Evolutionary conservation across 1,140 invertebrate genomes (phyloP).

Genomic region (Papilio machaon): DNA sequence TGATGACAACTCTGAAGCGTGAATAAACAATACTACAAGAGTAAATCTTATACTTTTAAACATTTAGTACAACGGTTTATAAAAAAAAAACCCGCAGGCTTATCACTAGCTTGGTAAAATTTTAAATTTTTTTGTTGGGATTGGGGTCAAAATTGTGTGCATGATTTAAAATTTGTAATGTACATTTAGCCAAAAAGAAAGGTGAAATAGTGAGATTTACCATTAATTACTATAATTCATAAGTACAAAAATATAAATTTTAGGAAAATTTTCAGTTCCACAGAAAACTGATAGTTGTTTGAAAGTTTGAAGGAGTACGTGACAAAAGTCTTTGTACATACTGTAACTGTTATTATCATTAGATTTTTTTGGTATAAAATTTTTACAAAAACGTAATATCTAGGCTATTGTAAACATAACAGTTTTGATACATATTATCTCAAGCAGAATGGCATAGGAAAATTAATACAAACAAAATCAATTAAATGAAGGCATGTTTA

Average conservation of each 20-base stretch:
- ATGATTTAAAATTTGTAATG: too few species aligned
- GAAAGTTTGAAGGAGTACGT: background rate
- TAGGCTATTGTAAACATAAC: background rate
- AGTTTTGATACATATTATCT: background rate
- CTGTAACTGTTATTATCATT: background rate
- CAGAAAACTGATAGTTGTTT: slow-evolving; percentile 14
- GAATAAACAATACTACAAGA: slow-evolving; percentile 30
- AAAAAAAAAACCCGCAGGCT: too few species aligned
- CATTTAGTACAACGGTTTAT: background rate
- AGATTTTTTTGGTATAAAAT: background rate
- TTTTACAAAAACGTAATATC: background rate
- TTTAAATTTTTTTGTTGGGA: background rate
- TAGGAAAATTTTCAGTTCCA: background rate
- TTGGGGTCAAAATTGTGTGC: background rate
- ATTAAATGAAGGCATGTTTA: too few species aligned
- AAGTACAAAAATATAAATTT: background rate
- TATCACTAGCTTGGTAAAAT: background rate
- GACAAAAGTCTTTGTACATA: background rate
- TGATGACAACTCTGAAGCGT: slow-evolving; percentile 33
- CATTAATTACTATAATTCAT: background rate
- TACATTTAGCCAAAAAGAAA: too few species aligned
- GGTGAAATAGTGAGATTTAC: background rate
- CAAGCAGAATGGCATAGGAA: background rate
- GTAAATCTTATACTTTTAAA: background rate
- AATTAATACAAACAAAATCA: too few species aligned